Conservation (phyloP, 2,888 invertebrate species). For the Drosophila macrospina region DNA sequence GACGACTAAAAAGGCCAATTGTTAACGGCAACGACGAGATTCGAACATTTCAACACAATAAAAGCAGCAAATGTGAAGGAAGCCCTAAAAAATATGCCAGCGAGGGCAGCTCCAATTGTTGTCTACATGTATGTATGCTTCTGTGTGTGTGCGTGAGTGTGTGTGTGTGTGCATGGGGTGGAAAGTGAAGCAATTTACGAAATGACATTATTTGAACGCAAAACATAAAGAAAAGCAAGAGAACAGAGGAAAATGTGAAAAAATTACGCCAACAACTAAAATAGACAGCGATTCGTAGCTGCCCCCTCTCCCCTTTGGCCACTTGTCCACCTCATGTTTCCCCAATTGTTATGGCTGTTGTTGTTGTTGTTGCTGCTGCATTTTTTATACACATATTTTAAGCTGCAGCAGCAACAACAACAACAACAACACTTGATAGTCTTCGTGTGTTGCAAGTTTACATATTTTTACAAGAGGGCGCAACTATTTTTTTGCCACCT, state of each 20-base stretch:
- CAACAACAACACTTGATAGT: constrained; percentile 16
- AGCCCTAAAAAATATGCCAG: constrained; percentile 74
- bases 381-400: constrained; percentile 30
- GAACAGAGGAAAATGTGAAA: constrained; percentile 51
- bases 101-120: constrained; percentile 27
- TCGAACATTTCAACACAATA: constrained; percentile 43
- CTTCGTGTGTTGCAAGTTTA: constrained; percentile 65
- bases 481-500: constrained; percentile 58
- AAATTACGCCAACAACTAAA: constrained; percentile 74
- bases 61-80: constrained; percentile 54
- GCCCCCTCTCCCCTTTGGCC: not conserved
- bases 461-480: constrained; percentile 68
- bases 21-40: constrained; percentile 47
- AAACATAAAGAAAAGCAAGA: constrained; percentile 60
- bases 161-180: constrained; percentile 5
- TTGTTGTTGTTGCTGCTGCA: constrained; percentile 49
- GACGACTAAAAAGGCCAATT: constrained; percentile 71
- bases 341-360: constrained; percentile 51
- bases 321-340: not conserved
- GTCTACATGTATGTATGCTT: constrained; percentile 1
- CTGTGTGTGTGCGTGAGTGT: constrained; percentile 5
- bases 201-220: constrained; percentile 80
- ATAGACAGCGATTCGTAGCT: constrained; percentile 61
- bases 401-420: constrained; percentile 19
- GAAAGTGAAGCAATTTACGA: constrained; percentile 75